Base-by-base conservation (phyloP, 2,888 invertebrate species). In the Polyommatus iphigenia region DNA sequence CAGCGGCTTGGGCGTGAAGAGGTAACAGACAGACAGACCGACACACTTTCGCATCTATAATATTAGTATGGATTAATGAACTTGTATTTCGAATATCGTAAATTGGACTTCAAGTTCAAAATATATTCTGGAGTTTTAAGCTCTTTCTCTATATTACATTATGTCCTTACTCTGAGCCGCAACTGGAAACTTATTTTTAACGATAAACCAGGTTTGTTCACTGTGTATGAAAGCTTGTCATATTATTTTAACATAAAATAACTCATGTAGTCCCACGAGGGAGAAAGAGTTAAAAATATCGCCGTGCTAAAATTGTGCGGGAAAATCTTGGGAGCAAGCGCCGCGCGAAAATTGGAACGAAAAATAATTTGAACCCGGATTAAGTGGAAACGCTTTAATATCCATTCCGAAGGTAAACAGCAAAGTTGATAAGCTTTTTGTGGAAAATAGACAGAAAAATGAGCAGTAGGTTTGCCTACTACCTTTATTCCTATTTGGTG, bases 361-460 rank as follows among this genome's bases (percentile, higher is more conserved):
- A 72, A 72, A 72, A 72, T 72, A 72, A 72, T 36, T 41, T 72
- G 8, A 72, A 72, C 41, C 72, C 41, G 72, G 72, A 72, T 72
- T n/a, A 72, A 72, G 72, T 72, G 72, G 41, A 72, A 72, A 72
- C 36, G 18, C 18, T 72, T 72, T 41, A 41, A 72, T 41, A 41
- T 41, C 36, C n/a, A 41, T 41, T 72, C n/a, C 18, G 4, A 41
- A 41, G 18, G 24, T 72, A 41, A n/a, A 36, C n/a, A 41, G 7
- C 72, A 20, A 8, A 72, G 41, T 72, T 20, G 41, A 41, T 54
- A 54, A 54, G 54, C 54, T 54, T 54, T 54, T 54, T 13, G 46
- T 46, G 46, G 46, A 46, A 46, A 46, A 46, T 46, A 46, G 46
- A 46, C 3, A 13, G 8, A 41, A 10, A 41, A 46, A 54, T 54